Base-by-base conservation (phyloP, 2,888 invertebrate genomes). In the Tridacna gigas region DNA sequence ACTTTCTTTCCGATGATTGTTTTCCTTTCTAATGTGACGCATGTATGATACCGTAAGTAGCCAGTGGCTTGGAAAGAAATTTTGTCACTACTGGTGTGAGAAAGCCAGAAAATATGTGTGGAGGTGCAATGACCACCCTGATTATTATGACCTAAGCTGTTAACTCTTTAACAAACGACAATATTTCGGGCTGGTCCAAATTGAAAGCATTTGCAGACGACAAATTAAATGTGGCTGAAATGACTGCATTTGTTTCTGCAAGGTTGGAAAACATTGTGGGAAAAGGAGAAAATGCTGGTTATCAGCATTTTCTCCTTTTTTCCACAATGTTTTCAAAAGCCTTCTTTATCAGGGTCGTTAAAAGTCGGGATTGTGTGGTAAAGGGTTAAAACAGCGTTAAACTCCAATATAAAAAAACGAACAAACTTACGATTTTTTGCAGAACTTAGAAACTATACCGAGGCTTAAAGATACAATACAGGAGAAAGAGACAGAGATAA, bases 391-490 rank as follows among this genome's bases (percentile, higher is more conserved):
- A 15, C 1, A 5, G 56, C 9, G 3, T 15, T 56, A 5, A 20
- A 3, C 20, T 56, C 9, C 37, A 4, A 4, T 37, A 4, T 4
- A 37, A 37, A 37, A 37, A 37, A 4, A 37, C 37, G 51, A 51
- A 13, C 51, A 51, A 56, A 3, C 56, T 67, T 67, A 9, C 11
- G 28, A n/a, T 37, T n/a, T 25, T 61, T 74, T 75, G 25, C 80
- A 93, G 93, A 90, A 90, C 75, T 82, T 92, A 28, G 91, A 93
- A 69, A 91, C 89, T 12, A 92, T 93, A 28, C 92, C 93, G 0
- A 82, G 83, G 25, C 74, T 92, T 22, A 91, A 90, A 79, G 91
- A 92, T 11, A 86, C 90, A 20, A 91, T 92, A 5, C 28, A 81
- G 37, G 91, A 92, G 28, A 76, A 84, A 65, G 88, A 91, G 45